Base-by-base conservation (phyloP, 1,140 invertebrate species). In the Cydia splendana region DNA sequence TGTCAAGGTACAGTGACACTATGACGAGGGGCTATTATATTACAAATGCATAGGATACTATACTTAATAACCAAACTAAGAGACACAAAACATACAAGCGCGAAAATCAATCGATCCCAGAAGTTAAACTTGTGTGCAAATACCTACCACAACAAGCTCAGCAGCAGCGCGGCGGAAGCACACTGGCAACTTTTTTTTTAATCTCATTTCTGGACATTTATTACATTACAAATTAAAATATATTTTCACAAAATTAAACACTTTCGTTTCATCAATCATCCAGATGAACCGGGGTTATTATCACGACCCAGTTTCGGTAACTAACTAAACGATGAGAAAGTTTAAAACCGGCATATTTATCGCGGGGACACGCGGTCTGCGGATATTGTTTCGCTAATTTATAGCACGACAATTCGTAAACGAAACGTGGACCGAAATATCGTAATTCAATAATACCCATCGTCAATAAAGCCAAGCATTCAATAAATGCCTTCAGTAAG, bases 401-500 rank as follows among this genome's bases (percentile, higher is more conserved):
- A 71, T 71, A 45, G 30, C 67, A 38, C 6, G 67, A 69, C 30
- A 69, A 69, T 71, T 20, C 67, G 67, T 71, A 71, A 71, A 71
- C 67, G 34, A 38, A 71, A 71, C 67, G 67, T n/a, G 34, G n/a
- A 38, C 38, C 67, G 67, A 34, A 71, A 38, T 20, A 45, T 73
- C 76, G 69, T 57, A 73, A 57, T 75, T 51, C 76, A 76, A 77
- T 75, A 74, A 76, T 65, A 79, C 71, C 48, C 75, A 71, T 77
- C 81, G 78, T 77, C 75, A 78, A 77, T 80, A 74, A 79, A 77
- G 77, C 62, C 75, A 80, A 80, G 67, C 78, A 81, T 81, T 83
- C 82, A 83, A 83, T 82, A 81, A 82, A 79, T 18, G 78, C 80
- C 20, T 79, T 53, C 74, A 74, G 57, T 71, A 51, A 81, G 82